Evolutionary conservation across 2,888 invertebrate species (phyloP), one percentile per base, ranked within the genome.

Genomic region (Ceriagrion tenellum): DNA sequence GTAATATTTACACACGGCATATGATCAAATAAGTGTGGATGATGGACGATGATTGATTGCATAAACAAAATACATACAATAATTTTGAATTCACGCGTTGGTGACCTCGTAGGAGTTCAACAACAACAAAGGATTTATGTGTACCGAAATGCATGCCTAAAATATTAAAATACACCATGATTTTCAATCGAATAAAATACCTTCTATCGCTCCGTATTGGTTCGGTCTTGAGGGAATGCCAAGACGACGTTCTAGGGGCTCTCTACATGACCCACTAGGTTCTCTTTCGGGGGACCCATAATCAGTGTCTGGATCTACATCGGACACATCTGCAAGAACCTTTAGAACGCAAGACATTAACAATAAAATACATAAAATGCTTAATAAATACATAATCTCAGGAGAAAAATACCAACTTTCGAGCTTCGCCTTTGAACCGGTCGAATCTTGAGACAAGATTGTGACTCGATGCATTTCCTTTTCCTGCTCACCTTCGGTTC

Each of bases 161-260:
- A n/a, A n/a, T n/a, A n/a, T n/a, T n/a, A n/a, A n/a, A n/a, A n/a
- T n/a, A n/a, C n/a, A n/a, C n/a, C n/a, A n/a, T n/a, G n/a, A n/a
- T n/a, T n/a, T n/a, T n/a, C n/a, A n/a, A n/a, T n/a, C n/a, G n/a
- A n/a, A n/a, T n/a, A n/a, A n/a, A n/a, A n/a, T 93, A 93, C 93
- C 93, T 69, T 93, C 93, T 6, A 93, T 47, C 26, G 23, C 47
- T 59, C 93, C 93, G 20, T 93, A 93, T 47, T 93, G 93, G 56
- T 93, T 93, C 8, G 93, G 93, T 69, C 26, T 93, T 47, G n/a
- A 69, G 3, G 59, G 63, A n/a, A 93, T 40, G 26, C 69, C 69
- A 47, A 93, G 93, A 0, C 93, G 93, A 26, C 69, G 59, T 35
- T 89, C 89, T 2, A 55, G 18, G 23, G 89, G 55, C 56, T 93